Percentiles rank a stretch among this genome's conserved stretches.
These are phyloP conservation scores for Pogonomyrmex barbatus DNA, from an alignment of 1,140 invertebrate genomes.

Conservation along the genomic window DNA sequence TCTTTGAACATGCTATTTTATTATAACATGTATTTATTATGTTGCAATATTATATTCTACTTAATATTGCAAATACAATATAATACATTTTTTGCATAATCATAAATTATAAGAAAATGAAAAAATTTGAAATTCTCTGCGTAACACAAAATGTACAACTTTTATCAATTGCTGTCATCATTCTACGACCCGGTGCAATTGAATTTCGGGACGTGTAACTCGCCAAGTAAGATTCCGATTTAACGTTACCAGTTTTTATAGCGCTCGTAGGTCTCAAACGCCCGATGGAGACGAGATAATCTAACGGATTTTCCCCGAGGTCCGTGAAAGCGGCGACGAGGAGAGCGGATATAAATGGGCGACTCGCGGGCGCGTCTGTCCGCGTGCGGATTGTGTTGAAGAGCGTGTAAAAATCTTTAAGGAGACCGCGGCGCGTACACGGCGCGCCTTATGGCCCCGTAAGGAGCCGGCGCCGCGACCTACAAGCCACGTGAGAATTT, in stretches of 20 bases:
- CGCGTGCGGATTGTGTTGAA: slow-evolving; percentile 10
- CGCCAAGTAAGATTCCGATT: background rate
- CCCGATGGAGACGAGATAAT: background rate
- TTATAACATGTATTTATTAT: background rate
- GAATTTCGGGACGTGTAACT: background rate
- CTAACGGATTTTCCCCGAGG: background rate
- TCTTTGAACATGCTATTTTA: slow-evolving; percentile 13
- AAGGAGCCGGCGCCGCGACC: slow-evolving; percentile 47
- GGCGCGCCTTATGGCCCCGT: slow-evolving; percentile 46
- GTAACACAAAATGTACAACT: background rate
- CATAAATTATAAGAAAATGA: background rate
- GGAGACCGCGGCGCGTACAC: slow-evolving; percentile 17
- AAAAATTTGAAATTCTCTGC: background rate
- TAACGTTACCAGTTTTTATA: background rate
- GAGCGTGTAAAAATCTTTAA: slow-evolving; percentile 6
- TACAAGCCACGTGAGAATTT: slow-evolving; percentile 70
- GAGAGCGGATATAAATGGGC: slow-evolving; percentile 40
- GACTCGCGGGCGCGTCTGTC: background rate
- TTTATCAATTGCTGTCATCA: background rate
- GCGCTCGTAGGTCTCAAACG: background rate
- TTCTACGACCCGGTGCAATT: background rate
- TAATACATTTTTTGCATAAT: background rate
- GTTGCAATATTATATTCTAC: background rate
- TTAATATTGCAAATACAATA: slow-evolving; percentile 4
- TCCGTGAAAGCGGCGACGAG: slow-evolving; percentile 12